These are phyloP conservation scores for Papilio gigon DNA, from an alignment of 2,888 invertebrate species.

Conservation along the genomic window DNA sequence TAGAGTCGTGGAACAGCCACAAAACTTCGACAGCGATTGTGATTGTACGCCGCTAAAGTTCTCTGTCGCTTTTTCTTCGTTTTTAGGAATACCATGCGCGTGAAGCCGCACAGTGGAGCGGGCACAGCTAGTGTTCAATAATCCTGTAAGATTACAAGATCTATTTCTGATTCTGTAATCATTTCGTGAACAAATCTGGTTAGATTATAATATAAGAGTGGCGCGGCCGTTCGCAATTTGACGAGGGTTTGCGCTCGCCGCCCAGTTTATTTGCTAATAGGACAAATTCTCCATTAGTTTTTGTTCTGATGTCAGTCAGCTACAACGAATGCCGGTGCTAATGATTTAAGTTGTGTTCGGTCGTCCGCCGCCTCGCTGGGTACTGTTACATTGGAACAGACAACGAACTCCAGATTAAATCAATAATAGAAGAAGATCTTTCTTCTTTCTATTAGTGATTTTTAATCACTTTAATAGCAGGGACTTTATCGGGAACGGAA, in stretches of 20 bases:
- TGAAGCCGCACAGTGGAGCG: background rate
- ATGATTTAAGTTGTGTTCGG: conserved; percentile 30
- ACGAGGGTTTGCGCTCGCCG: conserved; percentile 53
- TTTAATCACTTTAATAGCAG: no score
- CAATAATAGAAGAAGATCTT: no score
- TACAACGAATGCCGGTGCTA: background rate
- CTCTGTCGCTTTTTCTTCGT: no score
- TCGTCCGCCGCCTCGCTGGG: conserved; percentile 9
- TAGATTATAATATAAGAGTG: conserved; percentile 50
- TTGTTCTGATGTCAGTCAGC: conserved; percentile 29
- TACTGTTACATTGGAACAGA: conserved; percentile 2
- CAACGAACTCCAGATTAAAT: background rate
- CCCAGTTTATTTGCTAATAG: conserved; percentile 40
- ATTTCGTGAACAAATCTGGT: conserved; percentile 29
- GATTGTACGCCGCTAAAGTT: no score
- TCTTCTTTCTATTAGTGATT: no score
- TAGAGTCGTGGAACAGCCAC: no score
- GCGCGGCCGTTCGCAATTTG: conserved; percentile 51
- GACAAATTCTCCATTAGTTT: conserved; percentile 45
- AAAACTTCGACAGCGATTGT: no score
- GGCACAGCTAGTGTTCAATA: no score
- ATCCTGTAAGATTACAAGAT: background rate
- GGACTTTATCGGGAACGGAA: no score
- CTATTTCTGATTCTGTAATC: background rate
- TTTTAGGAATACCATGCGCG: no score